Evolutionary conservation across 2,888 invertebrate species (phyloP), one percentile per base, ranked within the genome.

Genomic region (Perdita meconis): DNA sequence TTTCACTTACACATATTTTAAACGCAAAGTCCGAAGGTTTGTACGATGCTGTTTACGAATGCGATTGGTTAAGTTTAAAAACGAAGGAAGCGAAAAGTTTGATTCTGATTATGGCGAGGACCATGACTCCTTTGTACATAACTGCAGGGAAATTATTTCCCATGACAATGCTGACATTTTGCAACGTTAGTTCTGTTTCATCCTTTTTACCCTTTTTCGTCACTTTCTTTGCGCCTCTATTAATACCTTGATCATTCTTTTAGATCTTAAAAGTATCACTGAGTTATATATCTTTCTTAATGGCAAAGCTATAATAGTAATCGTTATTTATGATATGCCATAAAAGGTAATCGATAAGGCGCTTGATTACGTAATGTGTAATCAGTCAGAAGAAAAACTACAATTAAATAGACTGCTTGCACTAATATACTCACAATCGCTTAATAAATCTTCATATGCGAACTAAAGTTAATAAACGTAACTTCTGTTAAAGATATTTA

Each of bases 61-160:
- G 51, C 55, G 40, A 24, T 19, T 81, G 80, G 80, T 22, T 57
- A 4, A 26, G 30, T 3, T 36, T 81, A 16, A 24, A 63, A 10
- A 12, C 47, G 0, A 69, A 38, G 3, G 34, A 69, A 50, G 80
- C 72, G 1, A 77, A 51, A 57, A 51, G 26, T 8, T 38, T 84
- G 16, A 75, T 84, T 30, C 24, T 68, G 5, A 55, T 84, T 22
- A 70, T 80, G 57, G 8, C 55, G 12, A 81, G 60, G 34, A 30
- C 83, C 12, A 77, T 60, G 24, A 66, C 42, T 4, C 78, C 83
- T 6, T 56, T 83, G 22, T 50, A 64, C 2, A 19, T 85, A 51
- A 85, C 81, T 1, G 84, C 78, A 0, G 81, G 81, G 40, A 83
- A 80, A 56, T 57, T 80, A 0, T 60, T 81, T 70, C 78, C 81